phyloP scores from a whole-genome alignment of 1,140 invertebrate genomes.

The Drosophila ficusphila region DNA sequence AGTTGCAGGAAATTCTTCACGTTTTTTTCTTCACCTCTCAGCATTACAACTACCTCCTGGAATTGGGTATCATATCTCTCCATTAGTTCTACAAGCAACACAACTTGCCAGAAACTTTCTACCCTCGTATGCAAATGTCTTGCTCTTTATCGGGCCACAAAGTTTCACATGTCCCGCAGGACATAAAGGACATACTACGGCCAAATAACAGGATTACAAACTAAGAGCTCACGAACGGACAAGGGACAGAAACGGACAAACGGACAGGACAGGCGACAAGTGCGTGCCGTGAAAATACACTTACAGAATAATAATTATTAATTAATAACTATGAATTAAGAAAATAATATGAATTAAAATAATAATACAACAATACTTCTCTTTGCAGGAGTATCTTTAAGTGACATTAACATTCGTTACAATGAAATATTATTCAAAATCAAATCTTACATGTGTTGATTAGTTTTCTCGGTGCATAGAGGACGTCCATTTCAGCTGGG shows the following conservation, averaged over 20 bases:
- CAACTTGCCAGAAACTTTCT: constrained; percentile 36
- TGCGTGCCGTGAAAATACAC: constrained; percentile 35
- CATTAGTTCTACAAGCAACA: constrained; percentile 16
- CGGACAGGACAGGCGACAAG: constrained; percentile 49
- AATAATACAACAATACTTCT: too few species aligned
- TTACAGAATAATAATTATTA: too few species aligned
- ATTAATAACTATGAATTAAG: neutral
- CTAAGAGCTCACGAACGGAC: constrained; percentile 28
- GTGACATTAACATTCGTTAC: too few species aligned
- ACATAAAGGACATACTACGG: constrained; percentile 52
- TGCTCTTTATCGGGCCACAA: constrained; percentile 64
- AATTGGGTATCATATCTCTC: constrained; percentile 37
- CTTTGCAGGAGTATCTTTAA: too few species aligned
- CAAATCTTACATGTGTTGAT: too few species aligned
- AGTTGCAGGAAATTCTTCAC: constrained; percentile 21
- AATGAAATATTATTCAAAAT: too few species aligned
- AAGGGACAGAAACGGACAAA: too few species aligned
- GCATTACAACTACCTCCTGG: neutral
- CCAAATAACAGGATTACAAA: constrained; percentile 70
- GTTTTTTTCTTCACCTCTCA: neutral
- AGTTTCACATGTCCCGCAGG: constrained; percentile 80
- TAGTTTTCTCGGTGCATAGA: neutral
- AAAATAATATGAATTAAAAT: neutral
- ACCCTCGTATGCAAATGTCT: constrained; percentile 68
- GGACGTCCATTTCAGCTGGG: constrained; percentile 21